Percentiles rank a stretch among this genome's conserved stretches.
Evolutionary conservation across 2,888 invertebrate genomes (phyloP).

Genomic region (Lepidochrysops patricia): DNA sequence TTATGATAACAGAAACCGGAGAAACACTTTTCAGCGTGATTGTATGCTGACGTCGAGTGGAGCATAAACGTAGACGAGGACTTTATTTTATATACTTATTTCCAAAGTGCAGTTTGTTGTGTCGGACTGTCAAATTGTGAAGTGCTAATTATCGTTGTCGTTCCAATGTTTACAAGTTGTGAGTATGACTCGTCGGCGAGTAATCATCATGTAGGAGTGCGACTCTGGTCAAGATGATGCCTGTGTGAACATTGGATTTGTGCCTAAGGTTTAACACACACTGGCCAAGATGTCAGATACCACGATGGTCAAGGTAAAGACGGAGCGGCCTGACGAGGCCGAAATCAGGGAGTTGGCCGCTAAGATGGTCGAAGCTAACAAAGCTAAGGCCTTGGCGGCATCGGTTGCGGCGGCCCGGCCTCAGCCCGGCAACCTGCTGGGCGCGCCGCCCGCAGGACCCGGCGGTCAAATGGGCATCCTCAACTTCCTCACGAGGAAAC

Average conservation of each 20-base stretch:
- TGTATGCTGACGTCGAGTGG: slow-evolving; percentile 28
- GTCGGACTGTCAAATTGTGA: slow-evolving; percentile 51
- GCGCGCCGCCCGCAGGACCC: slow-evolving; percentile 45
- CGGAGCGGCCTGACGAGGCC: slow-evolving; percentile 87
- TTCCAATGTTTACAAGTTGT: slow-evolving; percentile 54
- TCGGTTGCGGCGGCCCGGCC: slow-evolving; percentile 68
- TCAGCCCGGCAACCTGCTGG: slow-evolving; percentile 55
- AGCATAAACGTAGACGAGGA: slow-evolving; percentile 27
- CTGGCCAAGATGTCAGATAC: slow-evolving; percentile 45
- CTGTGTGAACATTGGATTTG: slow-evolving; percentile 1
- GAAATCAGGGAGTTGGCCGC: slow-evolving; percentile 91
- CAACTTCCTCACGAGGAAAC: slow-evolving; percentile 74
- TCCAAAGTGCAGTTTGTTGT: slow-evolving; percentile 26
- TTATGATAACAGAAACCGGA: background rate
- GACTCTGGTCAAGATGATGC: slow-evolving; percentile 24
- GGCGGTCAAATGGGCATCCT: slow-evolving; percentile 75
- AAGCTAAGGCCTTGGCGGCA: slow-evolving; percentile 74
- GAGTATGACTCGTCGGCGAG: slow-evolving; percentile 39
- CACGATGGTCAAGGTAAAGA: slow-evolving; percentile 75
- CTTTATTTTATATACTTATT: slow-evolving; percentile 15
- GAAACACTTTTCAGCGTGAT: slow-evolving; percentile 16
- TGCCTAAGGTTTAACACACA: background rate
- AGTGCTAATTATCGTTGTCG: slow-evolving; percentile 46
- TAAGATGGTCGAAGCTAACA: slow-evolving; percentile 89
- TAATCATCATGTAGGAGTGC: slow-evolving; percentile 51